Evolutionary conservation across 2,797 vertebrate genomes (phyloP).

Genomic region (Pteronotus mesoamericanus): DNA sequence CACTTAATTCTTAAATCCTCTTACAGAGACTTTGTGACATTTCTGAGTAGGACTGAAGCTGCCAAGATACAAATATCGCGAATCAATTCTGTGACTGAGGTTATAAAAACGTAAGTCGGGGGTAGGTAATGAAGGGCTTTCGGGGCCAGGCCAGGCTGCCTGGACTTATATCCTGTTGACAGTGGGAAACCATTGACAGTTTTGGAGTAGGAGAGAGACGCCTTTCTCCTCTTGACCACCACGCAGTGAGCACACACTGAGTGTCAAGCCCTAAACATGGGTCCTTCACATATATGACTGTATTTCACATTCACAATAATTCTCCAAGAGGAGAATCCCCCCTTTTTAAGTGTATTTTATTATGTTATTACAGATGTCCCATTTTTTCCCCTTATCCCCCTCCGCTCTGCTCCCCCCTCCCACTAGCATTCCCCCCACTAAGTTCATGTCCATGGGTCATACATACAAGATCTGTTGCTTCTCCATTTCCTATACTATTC

Average conservation of each 20-base stretch:
- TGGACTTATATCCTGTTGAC: neutral
- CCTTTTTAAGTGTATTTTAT: too few relatives aligned
- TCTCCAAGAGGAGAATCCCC: neutral
- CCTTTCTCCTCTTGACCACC: neutral
- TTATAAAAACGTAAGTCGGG: neutral
- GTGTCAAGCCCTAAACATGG: neutral
- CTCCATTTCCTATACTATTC: too few relatives aligned
- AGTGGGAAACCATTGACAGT: neutral
- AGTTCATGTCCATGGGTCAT: too few relatives aligned
- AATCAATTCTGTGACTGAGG: neutral
- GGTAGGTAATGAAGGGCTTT: neutral
- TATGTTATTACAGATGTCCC: too few relatives aligned
- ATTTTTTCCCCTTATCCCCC: too few relatives aligned
- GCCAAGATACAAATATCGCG: neutral
- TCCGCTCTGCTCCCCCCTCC: too few relatives aligned
- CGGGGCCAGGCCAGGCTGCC: neutral
- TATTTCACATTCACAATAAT: neutral
- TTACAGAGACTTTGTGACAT: neutral
- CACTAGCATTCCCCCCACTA: too few relatives aligned
- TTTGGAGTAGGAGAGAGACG: neutral
- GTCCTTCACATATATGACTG: neutral
- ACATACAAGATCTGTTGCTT: too few relatives aligned
- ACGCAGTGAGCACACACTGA: neutral
- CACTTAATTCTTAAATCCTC: slow-evolving; percentile 32
- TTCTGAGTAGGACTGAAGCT: slow-evolving; percentile 8